phyloP scores from a whole-genome alignment of 2,113 vertebrate genomes.

The Calidris pugnax region DNA sequence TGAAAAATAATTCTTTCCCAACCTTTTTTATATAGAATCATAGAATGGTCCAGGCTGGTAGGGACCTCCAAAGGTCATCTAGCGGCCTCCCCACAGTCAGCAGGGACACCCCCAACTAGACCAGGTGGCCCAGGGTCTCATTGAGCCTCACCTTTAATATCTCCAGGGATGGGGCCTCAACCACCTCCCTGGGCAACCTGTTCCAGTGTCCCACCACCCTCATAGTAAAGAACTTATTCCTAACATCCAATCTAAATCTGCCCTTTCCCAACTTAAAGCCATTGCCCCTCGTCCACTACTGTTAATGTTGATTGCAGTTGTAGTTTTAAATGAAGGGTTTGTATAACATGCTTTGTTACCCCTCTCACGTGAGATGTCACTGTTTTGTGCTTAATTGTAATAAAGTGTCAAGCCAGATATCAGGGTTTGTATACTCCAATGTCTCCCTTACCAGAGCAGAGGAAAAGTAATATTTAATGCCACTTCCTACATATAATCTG shows the following conservation, averaged over 20 bases:
- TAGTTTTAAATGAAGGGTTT: slow-evolving; percentile 22
- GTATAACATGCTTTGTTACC: background rate
- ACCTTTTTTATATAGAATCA: background rate
- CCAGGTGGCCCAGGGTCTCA: too few relatives aligned
- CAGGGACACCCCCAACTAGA: too few relatives aligned
- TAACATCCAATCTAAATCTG: too few relatives aligned
- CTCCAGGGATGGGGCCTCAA: too few relatives aligned
- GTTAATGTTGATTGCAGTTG: background rate
- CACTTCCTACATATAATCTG: background rate
- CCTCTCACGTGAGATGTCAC: background rate
- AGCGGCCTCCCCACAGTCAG: too few relatives aligned
- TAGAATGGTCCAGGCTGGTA: too few relatives aligned
- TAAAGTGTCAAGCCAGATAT: slow-evolving; percentile 41
- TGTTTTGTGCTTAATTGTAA: slow-evolving; percentile 16
- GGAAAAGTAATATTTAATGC: slow-evolving; percentile 16
- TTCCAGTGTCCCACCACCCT: too few relatives aligned
- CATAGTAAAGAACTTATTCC: too few relatives aligned
- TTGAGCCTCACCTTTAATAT: too few relatives aligned
- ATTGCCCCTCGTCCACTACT: background rate
- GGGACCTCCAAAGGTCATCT: too few relatives aligned
- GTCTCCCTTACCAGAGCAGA: slow-evolving; percentile 6
- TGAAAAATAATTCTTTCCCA: background rate
- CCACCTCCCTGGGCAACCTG: too few relatives aligned
- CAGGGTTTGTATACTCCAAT: background rate
- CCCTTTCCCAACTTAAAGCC: too few relatives aligned